These are phyloP conservation scores for Drosophila quinaria DNA, from an alignment of 2,888 invertebrate genomes.

Conservation along the genomic window DNA sequence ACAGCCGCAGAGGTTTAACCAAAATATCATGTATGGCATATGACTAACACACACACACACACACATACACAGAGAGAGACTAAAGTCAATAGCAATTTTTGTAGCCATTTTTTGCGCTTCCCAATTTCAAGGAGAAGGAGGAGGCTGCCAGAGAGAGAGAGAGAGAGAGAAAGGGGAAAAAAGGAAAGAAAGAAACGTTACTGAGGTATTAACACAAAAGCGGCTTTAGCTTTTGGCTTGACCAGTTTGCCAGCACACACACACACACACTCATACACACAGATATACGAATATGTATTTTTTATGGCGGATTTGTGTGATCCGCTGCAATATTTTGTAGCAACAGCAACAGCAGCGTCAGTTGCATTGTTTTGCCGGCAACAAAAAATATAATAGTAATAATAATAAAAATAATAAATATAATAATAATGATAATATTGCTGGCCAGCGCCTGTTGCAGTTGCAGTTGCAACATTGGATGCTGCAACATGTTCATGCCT, in stretches of 20 bases:
- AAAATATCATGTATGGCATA: slow-evolving; percentile 45
- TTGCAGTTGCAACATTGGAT: slow-evolving; percentile 27
- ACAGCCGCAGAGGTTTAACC: slow-evolving; percentile 53
- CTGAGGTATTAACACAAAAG: slow-evolving; percentile 81
- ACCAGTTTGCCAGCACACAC: slow-evolving; percentile 47
- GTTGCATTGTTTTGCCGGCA: slow-evolving; percentile 70
- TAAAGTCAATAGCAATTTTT: slow-evolving; percentile 74
- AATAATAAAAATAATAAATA: slow-evolving; percentile 72
- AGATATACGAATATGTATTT: slow-evolving; percentile 36
- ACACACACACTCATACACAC: slow-evolving; percentile 26
- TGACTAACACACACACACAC: slow-evolving; percentile 39
- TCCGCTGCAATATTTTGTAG: slow-evolving; percentile 79
- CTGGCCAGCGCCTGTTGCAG: slow-evolving; percentile 38
- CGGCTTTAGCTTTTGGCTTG: slow-evolving; percentile 72
- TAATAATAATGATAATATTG: slow-evolving; percentile 67
- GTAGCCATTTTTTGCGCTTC: slow-evolving; percentile 72
- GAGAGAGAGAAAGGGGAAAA: background rate
- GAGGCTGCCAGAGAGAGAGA: slow-evolving; percentile 7
- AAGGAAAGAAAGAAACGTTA: slow-evolving; percentile 50
- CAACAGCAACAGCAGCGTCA: slow-evolving; percentile 33
- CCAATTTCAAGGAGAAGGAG: slow-evolving; percentile 33
- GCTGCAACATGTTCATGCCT: slow-evolving; percentile 79
- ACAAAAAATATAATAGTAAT: slow-evolving; percentile 64
- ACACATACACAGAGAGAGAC: slow-evolving; percentile 3
- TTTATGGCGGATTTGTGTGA: slow-evolving; percentile 84